Conservation (phyloP, 1,140 invertebrate species). For the Rhagoletis pomonella region DNA sequence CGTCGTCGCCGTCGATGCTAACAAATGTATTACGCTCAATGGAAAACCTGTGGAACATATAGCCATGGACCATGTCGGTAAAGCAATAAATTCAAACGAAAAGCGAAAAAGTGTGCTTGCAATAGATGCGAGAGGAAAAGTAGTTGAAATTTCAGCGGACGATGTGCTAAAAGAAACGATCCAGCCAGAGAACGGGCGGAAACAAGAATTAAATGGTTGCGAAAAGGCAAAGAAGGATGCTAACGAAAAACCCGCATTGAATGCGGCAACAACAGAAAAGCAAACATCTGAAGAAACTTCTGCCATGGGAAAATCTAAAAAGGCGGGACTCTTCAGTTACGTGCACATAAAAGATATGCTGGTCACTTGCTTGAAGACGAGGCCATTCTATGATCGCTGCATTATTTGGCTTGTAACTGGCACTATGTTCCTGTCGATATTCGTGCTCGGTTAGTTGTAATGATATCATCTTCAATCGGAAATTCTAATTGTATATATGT, state of each 20-base stretch:
- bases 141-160: not conserved
- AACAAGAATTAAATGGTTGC: constrained; percentile 38
- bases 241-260: not conserved
- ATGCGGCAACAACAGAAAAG: not conserved
- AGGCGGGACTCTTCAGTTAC: constrained; percentile 76
- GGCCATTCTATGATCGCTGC: constrained; percentile 77
- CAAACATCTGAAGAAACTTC: not conserved
- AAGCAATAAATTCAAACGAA: not conserved
- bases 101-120: not conserved
- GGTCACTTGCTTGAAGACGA: constrained; percentile 77
- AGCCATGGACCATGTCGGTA: not conserved
- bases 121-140: constrained; percentile 12
- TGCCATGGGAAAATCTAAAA: constrained; percentile 66
- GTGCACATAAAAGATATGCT: constrained; percentile 78
- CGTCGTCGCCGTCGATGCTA: not conserved
- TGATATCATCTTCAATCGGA: not conserved
- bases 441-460: constrained; percentile 73
- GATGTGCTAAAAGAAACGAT: not conserved
- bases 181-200: constrained; percentile 52
- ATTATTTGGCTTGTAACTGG: constrained; percentile 79
- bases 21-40: not conserved
- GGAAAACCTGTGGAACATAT: constrained; percentile 41
- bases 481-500: not conserved
- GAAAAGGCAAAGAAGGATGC: constrained; percentile 9
- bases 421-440: constrained; percentile 77